These are phyloP conservation scores for Agrochola litura DNA, from an alignment of 2,888 invertebrate genomes.

Conservation along the genomic window DNA sequence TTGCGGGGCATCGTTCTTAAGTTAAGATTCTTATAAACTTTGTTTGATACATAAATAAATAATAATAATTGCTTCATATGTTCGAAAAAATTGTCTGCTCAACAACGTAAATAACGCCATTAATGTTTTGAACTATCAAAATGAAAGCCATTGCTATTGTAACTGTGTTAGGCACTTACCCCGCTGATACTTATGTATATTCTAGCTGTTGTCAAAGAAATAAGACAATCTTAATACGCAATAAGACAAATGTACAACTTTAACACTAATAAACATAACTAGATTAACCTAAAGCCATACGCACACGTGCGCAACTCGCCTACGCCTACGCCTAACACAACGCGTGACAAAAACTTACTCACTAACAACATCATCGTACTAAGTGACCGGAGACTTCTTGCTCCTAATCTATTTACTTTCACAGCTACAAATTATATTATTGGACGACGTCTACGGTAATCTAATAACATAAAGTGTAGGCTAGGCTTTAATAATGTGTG, in stretches of 20 bases:
- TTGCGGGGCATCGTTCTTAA: too few relatives aligned
- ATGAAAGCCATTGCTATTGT: too few relatives aligned
- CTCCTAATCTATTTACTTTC: constrained; percentile 60
- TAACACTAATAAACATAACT: constrained; percentile 9
- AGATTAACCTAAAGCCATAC: constrained; percentile 24
- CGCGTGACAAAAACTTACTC: constrained; percentile 55
- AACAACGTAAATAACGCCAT: too few relatives aligned
- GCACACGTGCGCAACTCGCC: constrained; percentile 25
- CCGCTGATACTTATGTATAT: background rate
- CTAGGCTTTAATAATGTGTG: constrained; percentile 51
- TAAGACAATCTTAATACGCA: background rate
- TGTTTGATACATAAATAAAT: too few relatives aligned
- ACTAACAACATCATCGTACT: constrained; percentile 47
- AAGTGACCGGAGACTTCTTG: constrained; percentile 59
- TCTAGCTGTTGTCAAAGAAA: background rate
- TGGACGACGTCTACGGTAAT: constrained; percentile 55
- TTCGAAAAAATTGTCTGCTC: too few relatives aligned
- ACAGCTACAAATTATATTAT: constrained; percentile 56
- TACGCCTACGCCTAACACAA: constrained; percentile 27
- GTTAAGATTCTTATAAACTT: too few relatives aligned
- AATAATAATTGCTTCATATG: too few relatives aligned
- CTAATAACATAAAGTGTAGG: constrained; percentile 56
- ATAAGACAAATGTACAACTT: background rate
- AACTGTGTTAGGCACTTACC: too few relatives aligned
- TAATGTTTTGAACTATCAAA: too few relatives aligned